A percentile compares a stretch with the other conserved stretches of the same genome.
Conservation (phyloP, 2,888 invertebrate genomes). For the Sturmia bella region DNA sequence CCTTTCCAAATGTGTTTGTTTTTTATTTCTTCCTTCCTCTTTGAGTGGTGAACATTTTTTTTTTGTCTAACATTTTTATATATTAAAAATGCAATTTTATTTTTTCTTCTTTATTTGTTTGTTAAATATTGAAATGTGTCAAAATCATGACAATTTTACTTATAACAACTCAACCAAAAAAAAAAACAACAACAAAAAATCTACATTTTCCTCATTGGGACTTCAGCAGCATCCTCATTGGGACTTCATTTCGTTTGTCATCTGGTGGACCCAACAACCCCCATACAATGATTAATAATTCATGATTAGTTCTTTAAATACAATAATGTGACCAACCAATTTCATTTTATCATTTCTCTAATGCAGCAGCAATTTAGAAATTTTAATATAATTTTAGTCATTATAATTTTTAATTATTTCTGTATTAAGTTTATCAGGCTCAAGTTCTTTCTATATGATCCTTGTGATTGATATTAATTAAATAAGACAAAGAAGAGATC, state of each 20-base stretch:
- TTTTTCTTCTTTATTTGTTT: slow-evolving; percentile 5
- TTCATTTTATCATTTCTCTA: neutral
- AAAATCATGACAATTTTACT: slow-evolving; percentile 59
- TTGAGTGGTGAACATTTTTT: slow-evolving; percentile 23
- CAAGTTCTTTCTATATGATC: too few relatives aligned
- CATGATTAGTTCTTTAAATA: neutral
- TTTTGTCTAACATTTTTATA: neutral
- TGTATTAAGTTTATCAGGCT: too few relatives aligned
- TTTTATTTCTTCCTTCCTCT: slow-evolving; percentile 1
- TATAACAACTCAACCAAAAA: slow-evolving; percentile 24
- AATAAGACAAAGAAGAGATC: too few relatives aligned
- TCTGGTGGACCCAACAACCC: neutral
- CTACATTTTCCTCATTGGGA: slow-evolving; percentile 10
- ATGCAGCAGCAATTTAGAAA: too few relatives aligned
- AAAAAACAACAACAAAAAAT: neutral
- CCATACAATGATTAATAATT: slow-evolving; percentile 14
- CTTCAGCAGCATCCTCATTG: slow-evolving; percentile 2
- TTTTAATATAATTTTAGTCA: too few relatives aligned
- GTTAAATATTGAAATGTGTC: slow-evolving; percentile 52
- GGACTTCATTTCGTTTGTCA: neutral
- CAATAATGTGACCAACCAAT: slow-evolving; percentile 13
- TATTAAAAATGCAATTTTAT: neutral
- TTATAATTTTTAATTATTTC: too few relatives aligned
- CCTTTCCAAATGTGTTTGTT: neutral
- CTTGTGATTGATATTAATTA: too few relatives aligned